These are phyloP conservation scores for Drosophila diplacantha DNA, from an alignment of 2,888 invertebrate genomes.

Conservation along the genomic window DNA sequence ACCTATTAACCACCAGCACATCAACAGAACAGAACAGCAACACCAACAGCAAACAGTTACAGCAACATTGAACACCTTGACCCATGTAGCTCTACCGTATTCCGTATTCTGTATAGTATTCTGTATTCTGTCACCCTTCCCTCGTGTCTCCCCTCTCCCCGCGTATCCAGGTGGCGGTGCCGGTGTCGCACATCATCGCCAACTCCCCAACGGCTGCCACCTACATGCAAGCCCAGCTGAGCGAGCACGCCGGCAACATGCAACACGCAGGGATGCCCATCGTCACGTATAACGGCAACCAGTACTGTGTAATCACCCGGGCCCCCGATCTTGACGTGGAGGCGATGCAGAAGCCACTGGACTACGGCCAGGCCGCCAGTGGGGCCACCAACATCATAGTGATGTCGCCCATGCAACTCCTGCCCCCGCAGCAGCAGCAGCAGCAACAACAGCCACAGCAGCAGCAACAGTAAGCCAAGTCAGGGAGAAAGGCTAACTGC, in stretches of 20 bases:
- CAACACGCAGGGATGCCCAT: conserved; percentile 63
- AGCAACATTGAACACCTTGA: conserved; percentile 45
- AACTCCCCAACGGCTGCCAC: conserved; percentile 75
- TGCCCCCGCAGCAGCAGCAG: conserved; percentile 54
- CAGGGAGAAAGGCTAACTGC: conserved; percentile 39
- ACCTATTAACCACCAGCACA: conserved; percentile 63
- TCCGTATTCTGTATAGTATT: conserved; percentile 20
- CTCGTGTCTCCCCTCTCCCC: conserved; percentile 37
- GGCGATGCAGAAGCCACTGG: conserved; percentile 64
- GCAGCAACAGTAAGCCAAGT: conserved; percentile 51
- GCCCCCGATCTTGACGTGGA: conserved; percentile 67
- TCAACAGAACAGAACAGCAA: conserved; percentile 43
- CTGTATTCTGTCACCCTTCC: conserved; percentile 49
- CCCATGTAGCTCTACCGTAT: conserved; percentile 1
- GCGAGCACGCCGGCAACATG: conserved; percentile 53
- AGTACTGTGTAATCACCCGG: conserved; percentile 74
- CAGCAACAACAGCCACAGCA: conserved; percentile 27
- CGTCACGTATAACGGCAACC: conserved; percentile 75
- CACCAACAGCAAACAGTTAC: conserved; percentile 43
- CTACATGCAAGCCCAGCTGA: conserved; percentile 74
- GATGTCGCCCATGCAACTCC: conserved; percentile 72
- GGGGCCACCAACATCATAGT: conserved; percentile 70
- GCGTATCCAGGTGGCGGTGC: conserved; percentile 69
- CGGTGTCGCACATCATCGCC: conserved; percentile 74
- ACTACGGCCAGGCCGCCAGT: conserved; percentile 54